phyloP scores from a whole-genome alignment of 2,113 vertebrate genomes.

The Cheilinus undulatus region DNA sequence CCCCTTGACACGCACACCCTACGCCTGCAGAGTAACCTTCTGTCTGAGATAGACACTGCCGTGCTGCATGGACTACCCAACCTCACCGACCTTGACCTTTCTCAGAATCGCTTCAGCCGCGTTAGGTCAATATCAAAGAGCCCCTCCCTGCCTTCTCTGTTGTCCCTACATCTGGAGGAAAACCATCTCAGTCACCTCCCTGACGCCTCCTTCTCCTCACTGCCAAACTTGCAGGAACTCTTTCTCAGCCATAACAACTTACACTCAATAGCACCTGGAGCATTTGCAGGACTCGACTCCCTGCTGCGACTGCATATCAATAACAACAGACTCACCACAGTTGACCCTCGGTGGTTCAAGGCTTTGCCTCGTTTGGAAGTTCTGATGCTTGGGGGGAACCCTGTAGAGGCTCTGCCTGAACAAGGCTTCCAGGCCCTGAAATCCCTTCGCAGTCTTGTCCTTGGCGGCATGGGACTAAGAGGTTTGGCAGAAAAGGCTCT shows the following conservation, averaged over 20 bases:
- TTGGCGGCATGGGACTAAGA: conserved; percentile 90
- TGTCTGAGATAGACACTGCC: conserved; percentile 82
- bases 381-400: conserved; percentile 95
- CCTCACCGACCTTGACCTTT: conserved; percentile 93
- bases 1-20: conserved; percentile 89
- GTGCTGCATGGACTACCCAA: conserved; percentile 87
- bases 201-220: conserved; percentile 85
- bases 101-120: conserved; percentile 90
- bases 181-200: conserved; percentile 89
- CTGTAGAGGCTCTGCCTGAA: conserved; percentile 88
- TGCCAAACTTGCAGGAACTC: conserved; percentile 90
- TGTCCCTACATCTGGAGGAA: conserved; percentile 93
- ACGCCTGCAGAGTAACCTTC: conserved; percentile 91
- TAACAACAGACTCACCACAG: conserved; percentile 88
- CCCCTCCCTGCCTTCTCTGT: conserved; percentile 83
- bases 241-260: conserved; percentile 96
- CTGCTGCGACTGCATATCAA: conserved; percentile 93
- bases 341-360: conserved; percentile 91
- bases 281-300: conserved; percentile 86
- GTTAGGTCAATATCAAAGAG: conserved; percentile 80
- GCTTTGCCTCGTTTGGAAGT: conserved; percentile 89
- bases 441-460: conserved; percentile 90
- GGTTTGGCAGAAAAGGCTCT: conserved; percentile 89
- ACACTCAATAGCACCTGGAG: conserved; percentile 84
- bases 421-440: conserved; percentile 88